Conservation (phyloP, 1,140 invertebrate genomes). For the Cydia splendana region DNA sequence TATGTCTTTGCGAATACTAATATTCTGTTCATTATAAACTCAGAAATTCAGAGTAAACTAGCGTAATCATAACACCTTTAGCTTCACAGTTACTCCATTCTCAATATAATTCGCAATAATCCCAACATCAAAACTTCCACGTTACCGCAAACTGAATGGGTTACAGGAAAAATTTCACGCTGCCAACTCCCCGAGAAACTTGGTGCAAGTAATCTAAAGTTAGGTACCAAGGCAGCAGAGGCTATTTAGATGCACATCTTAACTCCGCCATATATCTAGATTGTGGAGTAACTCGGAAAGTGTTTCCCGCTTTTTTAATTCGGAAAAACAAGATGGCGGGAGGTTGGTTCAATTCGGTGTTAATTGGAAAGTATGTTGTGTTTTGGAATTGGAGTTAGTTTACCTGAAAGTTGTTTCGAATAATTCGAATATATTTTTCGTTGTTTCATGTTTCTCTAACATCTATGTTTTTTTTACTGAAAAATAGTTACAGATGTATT, state of each 20-base stretch:
- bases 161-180: conserved; percentile 65
- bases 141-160: conserved; percentile 59
- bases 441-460: background rate
- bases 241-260: conserved; percentile 79
- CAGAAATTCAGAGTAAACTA: background rate
- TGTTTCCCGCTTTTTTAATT: conserved; percentile 49
- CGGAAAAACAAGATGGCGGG: conserved; percentile 16
- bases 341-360: conserved; percentile 13
- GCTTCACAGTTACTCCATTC: background rate
- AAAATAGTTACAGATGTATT: no score
- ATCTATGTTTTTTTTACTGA: background rate
- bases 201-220: conserved; percentile 78
- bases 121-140: conserved; percentile 25
- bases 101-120: conserved; percentile 29
- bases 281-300: conserved; percentile 62
- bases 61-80: background rate
- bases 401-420: background rate
- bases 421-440: background rate
- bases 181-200: conserved; percentile 58
- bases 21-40: background rate
- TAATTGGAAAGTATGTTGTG: conserved; percentile 26
- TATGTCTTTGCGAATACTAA: no score
- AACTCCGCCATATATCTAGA: conserved; percentile 77
- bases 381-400: conserved; percentile 6
- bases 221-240: conserved; percentile 70